Evolutionary conservation across 2,113 vertebrate genomes (phyloP).

Genomic region (Platichthys stellatus): DNA sequence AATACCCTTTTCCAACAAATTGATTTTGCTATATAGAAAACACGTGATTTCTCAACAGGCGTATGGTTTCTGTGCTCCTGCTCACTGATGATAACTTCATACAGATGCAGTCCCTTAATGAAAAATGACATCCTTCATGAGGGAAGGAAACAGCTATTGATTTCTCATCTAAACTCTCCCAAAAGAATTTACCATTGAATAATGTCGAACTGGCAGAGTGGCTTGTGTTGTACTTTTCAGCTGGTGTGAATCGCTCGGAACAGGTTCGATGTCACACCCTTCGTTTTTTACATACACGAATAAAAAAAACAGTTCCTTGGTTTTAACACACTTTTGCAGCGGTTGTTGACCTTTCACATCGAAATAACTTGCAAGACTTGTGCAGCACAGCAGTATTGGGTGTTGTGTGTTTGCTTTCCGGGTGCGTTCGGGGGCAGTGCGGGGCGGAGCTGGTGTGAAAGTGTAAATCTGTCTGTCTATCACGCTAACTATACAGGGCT

Average conservation of each 20-base stretch:
- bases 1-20: neutral
- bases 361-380: constrained; percentile 80
- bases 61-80: constrained; percentile 7
- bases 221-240: constrained; percentile 85
- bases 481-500: constrained; percentile 57
- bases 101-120: constrained; percentile 82
- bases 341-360: constrained; percentile 83
- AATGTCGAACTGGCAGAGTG: constrained; percentile 85
- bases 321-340: constrained; percentile 86
- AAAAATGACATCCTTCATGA: constrained; percentile 88
- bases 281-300: constrained; percentile 92
- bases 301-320: constrained; percentile 98
- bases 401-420: constrained; percentile 21
- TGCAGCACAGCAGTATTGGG: constrained; percentile 85
- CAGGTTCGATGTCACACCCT: constrained; percentile 90
- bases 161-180: constrained; percentile 93
- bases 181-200: constrained; percentile 89
- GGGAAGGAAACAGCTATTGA: constrained; percentile 94
- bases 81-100: constrained; percentile 69
- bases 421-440: constrained; percentile 7
- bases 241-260: constrained; percentile 81
- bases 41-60: neutral
- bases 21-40: neutral
- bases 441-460: constrained; percentile 5
- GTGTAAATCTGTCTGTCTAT: constrained; percentile 36